Conservation (phyloP, 2,113 vertebrate species). For the Drymodes brunneopygia region DNA sequence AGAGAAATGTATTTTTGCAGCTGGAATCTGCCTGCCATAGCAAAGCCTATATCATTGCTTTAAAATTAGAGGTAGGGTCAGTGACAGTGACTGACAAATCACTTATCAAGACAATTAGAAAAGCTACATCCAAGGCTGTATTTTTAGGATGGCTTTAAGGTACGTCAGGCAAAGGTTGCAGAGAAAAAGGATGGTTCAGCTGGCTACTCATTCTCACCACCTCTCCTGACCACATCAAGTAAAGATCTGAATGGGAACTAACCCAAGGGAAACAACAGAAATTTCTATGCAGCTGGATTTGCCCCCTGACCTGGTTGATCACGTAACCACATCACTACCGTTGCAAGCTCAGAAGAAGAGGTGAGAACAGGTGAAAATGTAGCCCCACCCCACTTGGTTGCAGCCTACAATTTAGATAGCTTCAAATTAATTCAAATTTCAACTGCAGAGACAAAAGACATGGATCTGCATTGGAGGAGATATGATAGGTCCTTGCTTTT, state of each 20-base stretch:
- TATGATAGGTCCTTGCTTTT: background rate
- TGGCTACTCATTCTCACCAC: background rate
- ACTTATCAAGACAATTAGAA: background rate
- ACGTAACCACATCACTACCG: background rate
- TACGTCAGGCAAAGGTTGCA: background rate
- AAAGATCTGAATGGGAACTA: background rate
- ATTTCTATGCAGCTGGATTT: background rate
- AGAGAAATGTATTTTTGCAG: background rate
- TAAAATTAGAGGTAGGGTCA: background rate
- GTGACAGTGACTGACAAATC: background rate
- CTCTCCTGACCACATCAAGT: background rate
- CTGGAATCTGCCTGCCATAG: background rate
- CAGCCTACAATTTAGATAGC: background rate
- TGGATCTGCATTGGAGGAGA: background rate
- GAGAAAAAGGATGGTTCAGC: background rate
- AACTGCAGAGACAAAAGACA: background rate
- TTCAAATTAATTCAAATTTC: background rate
- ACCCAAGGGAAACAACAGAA: background rate
- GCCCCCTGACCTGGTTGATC: background rate
- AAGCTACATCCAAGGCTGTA: background rate
- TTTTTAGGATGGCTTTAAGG: background rate
- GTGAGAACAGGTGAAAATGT: constrained; percentile 18
- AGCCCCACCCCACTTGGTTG: background rate
- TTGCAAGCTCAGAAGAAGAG: background rate
- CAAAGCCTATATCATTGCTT: background rate